A percentile compares a stretch with the other conserved stretches of the same genome.
These are phyloP conservation scores for Otus sunia DNA, from an alignment of 2,113 vertebrate species.

Conservation along the genomic window DNA sequence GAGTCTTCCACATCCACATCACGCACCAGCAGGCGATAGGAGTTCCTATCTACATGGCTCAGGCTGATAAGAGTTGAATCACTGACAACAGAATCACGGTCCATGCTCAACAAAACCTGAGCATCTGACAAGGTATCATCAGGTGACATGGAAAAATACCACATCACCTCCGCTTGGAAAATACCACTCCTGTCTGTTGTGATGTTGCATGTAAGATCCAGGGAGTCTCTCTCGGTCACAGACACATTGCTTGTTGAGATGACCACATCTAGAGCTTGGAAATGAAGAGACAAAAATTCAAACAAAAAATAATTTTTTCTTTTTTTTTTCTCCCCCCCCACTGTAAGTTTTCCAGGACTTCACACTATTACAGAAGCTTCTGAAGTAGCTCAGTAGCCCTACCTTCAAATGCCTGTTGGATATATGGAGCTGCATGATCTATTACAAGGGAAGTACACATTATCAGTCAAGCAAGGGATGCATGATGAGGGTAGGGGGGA, in stretches of 20 bases:
- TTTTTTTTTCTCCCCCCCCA: neutral
- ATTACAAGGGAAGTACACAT: neutral
- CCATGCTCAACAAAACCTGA: conserved; percentile 66
- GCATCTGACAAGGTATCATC: conserved; percentile 51
- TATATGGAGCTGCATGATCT: neutral
- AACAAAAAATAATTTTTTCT: neutral
- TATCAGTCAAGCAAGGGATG: neutral
- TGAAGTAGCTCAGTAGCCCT: neutral
- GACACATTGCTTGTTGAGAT: conserved; percentile 66
- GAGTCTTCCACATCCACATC: conserved; percentile 71
- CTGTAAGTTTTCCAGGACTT: neutral
- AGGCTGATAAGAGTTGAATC: conserved; percentile 68
- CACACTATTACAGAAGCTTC: neutral
- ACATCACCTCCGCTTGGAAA: conserved; percentile 66
- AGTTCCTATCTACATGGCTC: conserved; percentile 66
- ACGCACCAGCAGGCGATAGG: conserved; percentile 73
- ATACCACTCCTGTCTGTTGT: conserved; percentile 72
- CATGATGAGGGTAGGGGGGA: neutral
- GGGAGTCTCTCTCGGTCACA: conserved; percentile 69
- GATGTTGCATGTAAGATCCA: conserved; percentile 77
- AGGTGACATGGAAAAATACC: conserved; percentile 69
- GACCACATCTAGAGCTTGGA: conserved; percentile 70
- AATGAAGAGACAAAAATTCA: conserved; percentile 40
- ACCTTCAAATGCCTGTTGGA: neutral
- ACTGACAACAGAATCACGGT: conserved; percentile 69